Evolutionary conservation across 2,113 vertebrate genomes (phyloP).

Genomic region (Prionailurus viverrinus): DNA sequence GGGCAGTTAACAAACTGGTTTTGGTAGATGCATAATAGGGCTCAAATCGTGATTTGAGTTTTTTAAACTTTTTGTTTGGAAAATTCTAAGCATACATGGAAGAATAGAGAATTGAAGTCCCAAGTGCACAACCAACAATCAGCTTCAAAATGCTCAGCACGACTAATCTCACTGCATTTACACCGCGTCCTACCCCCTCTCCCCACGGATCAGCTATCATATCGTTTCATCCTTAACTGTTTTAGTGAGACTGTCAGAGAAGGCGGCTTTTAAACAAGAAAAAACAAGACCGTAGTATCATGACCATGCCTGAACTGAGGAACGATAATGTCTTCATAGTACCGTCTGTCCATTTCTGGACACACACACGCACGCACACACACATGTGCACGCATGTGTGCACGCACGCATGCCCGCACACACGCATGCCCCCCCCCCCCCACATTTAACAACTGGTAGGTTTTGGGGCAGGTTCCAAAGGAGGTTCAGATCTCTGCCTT

Average conservation of each 20-base stretch:
- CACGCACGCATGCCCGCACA: too few species aligned
- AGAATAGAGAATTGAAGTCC: neutral
- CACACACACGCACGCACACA: too few species aligned
- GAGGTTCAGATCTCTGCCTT: too few species aligned
- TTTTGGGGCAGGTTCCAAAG: neutral
- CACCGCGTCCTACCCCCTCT: neutral
- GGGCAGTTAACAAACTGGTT: neutral
- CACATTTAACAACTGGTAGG: too few species aligned
- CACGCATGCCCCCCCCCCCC: too few species aligned
- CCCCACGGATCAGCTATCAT: neutral
- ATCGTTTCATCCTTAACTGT: neutral
- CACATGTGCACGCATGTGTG: too few species aligned
- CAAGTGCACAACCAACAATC: neutral
- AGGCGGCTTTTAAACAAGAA: neutral
- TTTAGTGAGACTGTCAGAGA: neutral
- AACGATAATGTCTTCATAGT: neutral
- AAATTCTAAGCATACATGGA: neutral
- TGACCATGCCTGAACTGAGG: too few species aligned
- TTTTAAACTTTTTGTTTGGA: neutral
- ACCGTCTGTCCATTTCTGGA: neutral
- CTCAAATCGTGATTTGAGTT: neutral
- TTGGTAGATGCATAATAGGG: neutral
- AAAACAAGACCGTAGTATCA: neutral
- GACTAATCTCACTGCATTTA: rapidly evolving
- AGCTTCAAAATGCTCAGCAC: neutral